These are phyloP conservation scores for Calyptommatus sinebrachiatus DNA, from an alignment of 2,113 vertebrate genomes.

Conservation along the genomic window DNA sequence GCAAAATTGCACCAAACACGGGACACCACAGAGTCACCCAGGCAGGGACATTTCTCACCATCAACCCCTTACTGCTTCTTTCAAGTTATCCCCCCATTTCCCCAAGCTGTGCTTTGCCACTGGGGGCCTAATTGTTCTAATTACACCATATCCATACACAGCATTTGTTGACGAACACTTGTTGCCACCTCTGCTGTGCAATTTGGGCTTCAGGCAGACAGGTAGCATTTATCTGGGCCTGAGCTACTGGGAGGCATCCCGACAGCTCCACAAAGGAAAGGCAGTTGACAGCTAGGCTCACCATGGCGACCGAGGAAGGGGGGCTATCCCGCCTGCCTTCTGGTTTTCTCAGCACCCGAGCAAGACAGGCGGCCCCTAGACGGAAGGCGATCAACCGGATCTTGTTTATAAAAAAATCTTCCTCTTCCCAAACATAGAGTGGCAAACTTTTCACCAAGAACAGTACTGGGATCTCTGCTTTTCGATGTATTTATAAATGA, in stretches of 20 bases:
- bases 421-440: neutral
- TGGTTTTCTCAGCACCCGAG: neutral
- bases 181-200: neutral
- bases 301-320: neutral
- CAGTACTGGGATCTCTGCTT: too few species aligned
- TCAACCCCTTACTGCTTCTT: too few species aligned
- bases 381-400: too few species aligned
- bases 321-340: neutral
- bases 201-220: constrained; percentile 16
- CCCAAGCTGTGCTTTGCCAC: neutral
- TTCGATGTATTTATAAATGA: too few species aligned
- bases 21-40: neutral
- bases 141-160: neutral
- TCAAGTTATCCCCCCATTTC: neutral
- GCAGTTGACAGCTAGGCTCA: neutral
- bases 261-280: neutral
- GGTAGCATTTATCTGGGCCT: constrained; percentile 17
- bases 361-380: neutral
- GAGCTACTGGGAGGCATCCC: neutral
- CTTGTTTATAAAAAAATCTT: too few species aligned
- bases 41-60: neutral
- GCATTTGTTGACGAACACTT: neutral
- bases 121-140: neutral
- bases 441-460: neutral
- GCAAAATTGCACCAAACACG: neutral